Base-by-base conservation (phyloP, 2,888 invertebrate genomes). In the Oegoconia quadripuncta region DNA sequence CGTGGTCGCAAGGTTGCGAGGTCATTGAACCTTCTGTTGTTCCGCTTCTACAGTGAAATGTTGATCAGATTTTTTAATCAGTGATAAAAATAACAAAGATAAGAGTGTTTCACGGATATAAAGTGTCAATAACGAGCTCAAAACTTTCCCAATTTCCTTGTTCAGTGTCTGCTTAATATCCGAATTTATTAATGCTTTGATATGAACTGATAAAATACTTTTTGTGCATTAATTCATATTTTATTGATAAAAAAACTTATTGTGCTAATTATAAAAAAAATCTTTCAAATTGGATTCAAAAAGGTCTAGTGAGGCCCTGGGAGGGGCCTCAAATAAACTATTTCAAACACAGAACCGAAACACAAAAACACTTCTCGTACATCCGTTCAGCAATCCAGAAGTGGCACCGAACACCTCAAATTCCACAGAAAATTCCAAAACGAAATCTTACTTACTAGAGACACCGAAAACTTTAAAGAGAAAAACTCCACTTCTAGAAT, bases 261-360 rank as follows among this genome's bases (percentile, higher is more conserved):
- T 15, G 14, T 39, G 29, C 17, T 31, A 13, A 33, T 16, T 36
- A 26, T 27, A 36, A 27, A 3, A 33, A 38, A 59, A 79, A 61
- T 37, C 62, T 13, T 49, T 65, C 86, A 86, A 74, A 75, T 84
- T 86, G 86, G 86, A 79, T 84, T 42, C 77, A 54, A 59, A 41
- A 64, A 59, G 61, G 4, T 22, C 40, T 1, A 25, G 45, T 27
- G 74, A 70, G 84, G 84, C 86, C 86, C 74, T 74, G 1, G 39
- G 52, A 46, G 67, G 82, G 74, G 80, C 77, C 72, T 76, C 75
- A 64, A 41, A 34, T 32, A 44, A 33, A 25, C 20, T 15, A 7
- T 32, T 28, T 8, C 35, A 37, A 38, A 37, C 37, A 3, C 18
- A 44, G 32, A 59, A 44, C 8, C 46, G 60, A 44, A 43, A 43